Base-by-base conservation (phyloP, 2,113 vertebrate genomes). In the Chloropsis cyanopogon region DNA sequence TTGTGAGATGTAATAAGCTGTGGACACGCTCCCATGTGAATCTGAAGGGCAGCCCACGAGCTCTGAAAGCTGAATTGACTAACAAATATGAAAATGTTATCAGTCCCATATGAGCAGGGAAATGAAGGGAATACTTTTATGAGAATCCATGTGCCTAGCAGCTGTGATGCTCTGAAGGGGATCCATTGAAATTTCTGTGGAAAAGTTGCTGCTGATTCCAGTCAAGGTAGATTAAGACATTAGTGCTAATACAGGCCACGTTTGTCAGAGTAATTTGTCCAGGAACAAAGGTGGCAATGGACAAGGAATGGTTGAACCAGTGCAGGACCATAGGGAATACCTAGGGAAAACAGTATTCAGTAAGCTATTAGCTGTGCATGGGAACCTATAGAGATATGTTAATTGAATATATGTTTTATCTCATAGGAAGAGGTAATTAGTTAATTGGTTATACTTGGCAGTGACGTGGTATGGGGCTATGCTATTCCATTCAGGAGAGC, bases 401-500 rank as follows among this genome's bases (percentile, higher is more conserved):
- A 80, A 19, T 11, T 69, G 10, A 63, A 52, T 52, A 56, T 64
- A 24, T 91, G 7, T 53, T 91, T 88, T 88, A 14, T 14, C 29
- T 82, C 41, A 44, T 2, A 39, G 16, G 24, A 86, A 41, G 35
- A 80, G 22, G 29, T 70, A 68, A 42, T 81, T 53, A 69, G 28
- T n/a, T 69, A 53, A 39, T 66, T 78, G 26, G 5, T 56, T 63
- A 9, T 57, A 19, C 14, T 26, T 25, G 12, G 9, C 10, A 7
- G 9, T 10, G 1, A 9, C 33, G 6, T 18, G 3, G 1, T 11
- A 11, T 56, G 56, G 8, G 23, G 5, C 23, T 72, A 17, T n/a
- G 20, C 8, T 56, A 4, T 69, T 75, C 22, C 16, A 61, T 41
- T 14, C 15, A 56, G 64, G 31, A 86, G 8, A 94, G 33, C 3